Evolutionary conservation across 2,797 vertebrate genomes (phyloP).

Genomic region (Hemibagrus guttatus): DNA sequence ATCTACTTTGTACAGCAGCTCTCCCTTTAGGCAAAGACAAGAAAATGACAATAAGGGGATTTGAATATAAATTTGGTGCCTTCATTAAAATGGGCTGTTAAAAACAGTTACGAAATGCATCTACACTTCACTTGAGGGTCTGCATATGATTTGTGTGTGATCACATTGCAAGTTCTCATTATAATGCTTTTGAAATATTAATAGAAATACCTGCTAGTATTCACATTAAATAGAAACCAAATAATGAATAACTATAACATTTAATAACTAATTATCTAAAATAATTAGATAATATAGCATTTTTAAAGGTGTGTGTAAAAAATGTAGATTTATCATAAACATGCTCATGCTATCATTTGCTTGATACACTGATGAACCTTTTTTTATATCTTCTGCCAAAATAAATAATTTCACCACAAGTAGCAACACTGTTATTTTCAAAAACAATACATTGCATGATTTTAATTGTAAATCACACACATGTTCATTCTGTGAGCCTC

Average conservation of each 20-base stretch:
- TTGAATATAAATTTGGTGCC: constrained; percentile 21
- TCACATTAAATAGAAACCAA: neutral
- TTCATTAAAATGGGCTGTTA: neutral
- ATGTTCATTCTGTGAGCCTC: neutral
- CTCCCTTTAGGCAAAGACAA: constrained; percentile 19
- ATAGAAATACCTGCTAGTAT: neutral
- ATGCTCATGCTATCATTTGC: neutral
- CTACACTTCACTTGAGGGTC: neutral
- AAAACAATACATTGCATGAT: neutral
- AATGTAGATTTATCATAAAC: neutral
- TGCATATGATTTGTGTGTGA: neutral
- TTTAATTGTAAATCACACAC: neutral
- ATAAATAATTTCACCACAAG: neutral
- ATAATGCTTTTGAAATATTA: neutral
- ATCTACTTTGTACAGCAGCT: constrained; percentile 1
- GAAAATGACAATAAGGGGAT: constrained; percentile 6
- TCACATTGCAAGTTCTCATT: neutral
- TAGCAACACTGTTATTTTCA: neutral
- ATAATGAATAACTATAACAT: neutral
- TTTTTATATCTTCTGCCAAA: neutral
- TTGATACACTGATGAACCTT: neutral
- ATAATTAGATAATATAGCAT: neutral
- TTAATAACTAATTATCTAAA: neutral
- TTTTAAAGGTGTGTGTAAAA: neutral
- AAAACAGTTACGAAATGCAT: neutral